Conservation (phyloP, 2,113 vertebrate genomes). For the Cheirogaleus medius region DNA sequence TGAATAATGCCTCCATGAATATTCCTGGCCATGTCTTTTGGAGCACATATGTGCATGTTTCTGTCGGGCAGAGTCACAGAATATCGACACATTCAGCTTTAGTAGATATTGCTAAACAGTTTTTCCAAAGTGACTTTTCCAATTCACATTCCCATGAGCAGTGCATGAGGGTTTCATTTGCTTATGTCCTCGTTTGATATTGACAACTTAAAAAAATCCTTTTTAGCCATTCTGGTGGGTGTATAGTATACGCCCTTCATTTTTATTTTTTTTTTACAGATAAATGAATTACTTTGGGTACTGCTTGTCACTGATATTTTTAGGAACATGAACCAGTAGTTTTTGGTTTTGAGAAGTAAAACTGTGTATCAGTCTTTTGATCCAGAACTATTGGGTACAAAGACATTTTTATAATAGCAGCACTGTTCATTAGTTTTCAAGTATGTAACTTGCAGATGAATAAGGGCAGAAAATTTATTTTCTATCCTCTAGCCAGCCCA, state of each 20-base stretch:
- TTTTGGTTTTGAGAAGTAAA: constrained; percentile 39
- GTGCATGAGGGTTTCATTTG: neutral
- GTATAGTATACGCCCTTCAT: neutral
- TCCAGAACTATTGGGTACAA: neutral
- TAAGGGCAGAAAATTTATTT: neutral
- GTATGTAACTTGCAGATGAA: neutral
- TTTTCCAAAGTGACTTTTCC: neutral
- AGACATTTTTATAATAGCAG: neutral
- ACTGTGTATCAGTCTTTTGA: neutral
- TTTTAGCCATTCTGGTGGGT: neutral
- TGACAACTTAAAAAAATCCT: neutral
- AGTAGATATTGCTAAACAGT: neutral
- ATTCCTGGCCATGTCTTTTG: neutral
- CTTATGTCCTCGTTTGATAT: neutral
- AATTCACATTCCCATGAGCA: neutral
- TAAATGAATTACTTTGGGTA: constrained; percentile 34
- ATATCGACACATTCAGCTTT: neutral
- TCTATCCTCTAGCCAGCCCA: neutral
- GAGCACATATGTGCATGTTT: neutral
- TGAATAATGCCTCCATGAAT: neutral
- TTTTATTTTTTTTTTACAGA: constrained; percentile 36
- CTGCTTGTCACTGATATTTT: neutral
- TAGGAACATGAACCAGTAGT: neutral
- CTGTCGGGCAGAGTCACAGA: neutral
- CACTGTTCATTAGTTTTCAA: neutral